Conservation (phyloP, 2,113 vertebrate genomes). For the Psophia crepitans region DNA sequence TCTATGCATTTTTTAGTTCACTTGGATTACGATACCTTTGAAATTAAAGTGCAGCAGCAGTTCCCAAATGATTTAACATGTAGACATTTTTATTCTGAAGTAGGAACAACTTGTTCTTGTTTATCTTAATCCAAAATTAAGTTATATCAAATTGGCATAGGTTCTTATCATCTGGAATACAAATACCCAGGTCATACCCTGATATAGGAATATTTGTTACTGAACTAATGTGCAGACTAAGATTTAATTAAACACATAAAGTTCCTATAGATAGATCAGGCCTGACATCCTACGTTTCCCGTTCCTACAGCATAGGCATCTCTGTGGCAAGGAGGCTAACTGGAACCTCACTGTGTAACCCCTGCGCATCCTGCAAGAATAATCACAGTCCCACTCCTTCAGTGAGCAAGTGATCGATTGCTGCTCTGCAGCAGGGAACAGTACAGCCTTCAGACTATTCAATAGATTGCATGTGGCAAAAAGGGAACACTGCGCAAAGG, state of each 20-base stretch:
- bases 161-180: not conserved
- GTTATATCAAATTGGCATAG: not conserved
- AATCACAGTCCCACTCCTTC: not conserved
- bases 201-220: not conserved
- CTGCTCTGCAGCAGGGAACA: not conserved
- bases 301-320: not conserved
- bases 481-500: constrained; percentile 55
- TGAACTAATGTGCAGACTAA: not conserved
- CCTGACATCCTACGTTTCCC: not conserved
- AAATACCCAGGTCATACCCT: not conserved
- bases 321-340: not conserved
- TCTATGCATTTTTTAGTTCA: constrained; percentile 32
- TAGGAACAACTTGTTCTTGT: not conserved
- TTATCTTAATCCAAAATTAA: not conserved
- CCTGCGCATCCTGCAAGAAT: not conserved
- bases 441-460: not conserved
- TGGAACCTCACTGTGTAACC: not conserved
- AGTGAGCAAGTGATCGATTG: not conserved
- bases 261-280: not conserved
- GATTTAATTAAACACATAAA: not conserved
- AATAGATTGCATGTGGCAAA: constrained; percentile 47
- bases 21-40: constrained; percentile 19
- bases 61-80: constrained; percentile 19
- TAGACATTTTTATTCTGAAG: not conserved
- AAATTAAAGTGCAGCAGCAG: constrained; percentile 17